phyloP scores from a whole-genome alignment of 2,888 invertebrate species.

The Diploptera punctata region DNA sequence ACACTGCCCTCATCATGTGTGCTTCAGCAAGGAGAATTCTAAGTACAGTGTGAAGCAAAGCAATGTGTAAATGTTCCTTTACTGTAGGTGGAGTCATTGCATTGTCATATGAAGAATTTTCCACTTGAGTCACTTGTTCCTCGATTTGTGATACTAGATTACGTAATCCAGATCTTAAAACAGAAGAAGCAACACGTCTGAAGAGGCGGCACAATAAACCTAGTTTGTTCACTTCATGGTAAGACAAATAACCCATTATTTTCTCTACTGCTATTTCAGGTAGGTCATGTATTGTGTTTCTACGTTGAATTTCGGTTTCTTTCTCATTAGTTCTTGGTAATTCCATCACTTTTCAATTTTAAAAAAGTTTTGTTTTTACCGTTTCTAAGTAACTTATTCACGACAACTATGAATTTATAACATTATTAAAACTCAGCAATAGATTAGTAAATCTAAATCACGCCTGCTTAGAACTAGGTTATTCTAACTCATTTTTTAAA shows the following conservation, averaged over 20 bases:
- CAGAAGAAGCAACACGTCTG: constrained; percentile 1
- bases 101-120: not conserved
- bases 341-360: no score
- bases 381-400: no score
- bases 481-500: no score
- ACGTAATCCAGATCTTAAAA: not conserved
- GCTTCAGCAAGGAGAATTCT: constrained; percentile 25
- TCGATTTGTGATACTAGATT: not conserved
- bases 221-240: not conserved
- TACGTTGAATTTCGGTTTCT: no score
- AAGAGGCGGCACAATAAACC: constrained; percentile 29
- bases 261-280: not conserved
- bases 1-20: constrained; percentile 14
- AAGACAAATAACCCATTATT: not conserved
- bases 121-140: constrained; percentile 12
- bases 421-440: no score
- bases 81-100: not conserved
- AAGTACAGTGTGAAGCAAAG: constrained; percentile 25
- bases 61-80: constrained; percentile 23
- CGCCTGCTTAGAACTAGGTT: no score
- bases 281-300: not conserved
- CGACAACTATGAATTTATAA: no score
- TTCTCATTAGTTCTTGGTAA: no score
- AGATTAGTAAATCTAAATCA: no score
- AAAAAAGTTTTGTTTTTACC: no score